Percentiles rank a stretch among this genome's conserved stretches.
These are phyloP conservation scores for Daphoenositta chrysoptera DNA, from an alignment of 2,113 vertebrate genomes.

Conservation along the genomic window DNA sequence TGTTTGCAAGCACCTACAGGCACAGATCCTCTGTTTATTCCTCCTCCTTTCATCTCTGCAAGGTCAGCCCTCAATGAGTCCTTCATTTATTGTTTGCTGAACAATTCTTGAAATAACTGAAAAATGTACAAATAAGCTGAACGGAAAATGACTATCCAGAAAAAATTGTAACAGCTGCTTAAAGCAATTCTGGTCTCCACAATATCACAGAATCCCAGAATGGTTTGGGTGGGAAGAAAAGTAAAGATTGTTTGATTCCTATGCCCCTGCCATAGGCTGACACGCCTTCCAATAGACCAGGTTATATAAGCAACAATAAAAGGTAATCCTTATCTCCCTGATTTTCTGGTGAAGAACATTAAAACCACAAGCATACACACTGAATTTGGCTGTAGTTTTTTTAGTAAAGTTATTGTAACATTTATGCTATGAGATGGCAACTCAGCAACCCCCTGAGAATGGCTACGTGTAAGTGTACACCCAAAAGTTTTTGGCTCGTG, in stretches of 20 bases:
- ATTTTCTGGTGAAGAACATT: background rate
- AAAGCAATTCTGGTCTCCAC: background rate
- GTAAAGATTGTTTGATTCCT: background rate
- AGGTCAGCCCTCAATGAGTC: background rate
- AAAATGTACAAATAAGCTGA: background rate
- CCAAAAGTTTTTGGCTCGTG: background rate
- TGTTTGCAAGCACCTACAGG: background rate
- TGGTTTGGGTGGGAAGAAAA: background rate
- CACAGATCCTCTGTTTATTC: background rate
- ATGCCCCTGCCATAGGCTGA: too few relatives aligned
- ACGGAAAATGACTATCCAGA: background rate
- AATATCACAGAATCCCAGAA: background rate
- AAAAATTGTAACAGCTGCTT: background rate
- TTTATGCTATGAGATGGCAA: background rate
- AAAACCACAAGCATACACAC: background rate
- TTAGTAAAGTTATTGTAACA: background rate
- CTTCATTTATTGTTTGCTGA: background rate
- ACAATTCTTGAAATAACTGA: background rate
- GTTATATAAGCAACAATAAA: background rate
- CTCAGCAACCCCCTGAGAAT: background rate
- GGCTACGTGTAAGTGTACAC: background rate
- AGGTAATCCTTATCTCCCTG: accelerated
- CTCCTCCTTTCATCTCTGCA: background rate
- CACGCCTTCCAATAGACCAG: background rate
- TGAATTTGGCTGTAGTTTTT: background rate